Percentiles rank a stretch among this genome's conserved stretches.
phyloP scores from a whole-genome alignment of 2,113 vertebrate genomes.

The Elgaria multicarinata region DNA sequence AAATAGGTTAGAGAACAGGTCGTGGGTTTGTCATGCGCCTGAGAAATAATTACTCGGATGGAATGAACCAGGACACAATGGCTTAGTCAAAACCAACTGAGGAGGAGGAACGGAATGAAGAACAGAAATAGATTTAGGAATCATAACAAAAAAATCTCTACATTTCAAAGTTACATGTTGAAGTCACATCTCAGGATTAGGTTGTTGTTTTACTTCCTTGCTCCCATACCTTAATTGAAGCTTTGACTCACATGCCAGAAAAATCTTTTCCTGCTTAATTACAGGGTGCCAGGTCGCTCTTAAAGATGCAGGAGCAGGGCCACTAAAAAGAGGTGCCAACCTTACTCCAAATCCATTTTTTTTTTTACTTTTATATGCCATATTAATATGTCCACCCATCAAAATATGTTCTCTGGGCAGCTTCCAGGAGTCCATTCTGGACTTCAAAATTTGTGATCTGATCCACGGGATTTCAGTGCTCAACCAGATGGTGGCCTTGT shows the following conservation, averaged over 20 bases:
- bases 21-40: background rate
- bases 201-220: background rate
- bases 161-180: background rate
- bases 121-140: background rate
- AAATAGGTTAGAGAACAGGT: background rate
- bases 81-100: background rate
- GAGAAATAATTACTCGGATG: conserved; percentile 11
- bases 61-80: background rate
- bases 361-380: background rate
- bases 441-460: background rate
- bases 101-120: background rate
- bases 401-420: background rate
- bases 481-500: background rate
- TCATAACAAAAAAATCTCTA: background rate
- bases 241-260: background rate
- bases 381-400: background rate
- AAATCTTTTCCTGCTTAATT: background rate
- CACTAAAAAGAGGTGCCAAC: background rate
- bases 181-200: background rate
- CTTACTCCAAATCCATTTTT: background rate
- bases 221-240: background rate
- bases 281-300: background rate
- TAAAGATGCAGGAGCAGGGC: background rate
- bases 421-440: background rate
- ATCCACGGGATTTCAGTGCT: background rate